phyloP scores from a whole-genome alignment of 2,888 invertebrate species.

The Steinernema scapterisci region DNA sequence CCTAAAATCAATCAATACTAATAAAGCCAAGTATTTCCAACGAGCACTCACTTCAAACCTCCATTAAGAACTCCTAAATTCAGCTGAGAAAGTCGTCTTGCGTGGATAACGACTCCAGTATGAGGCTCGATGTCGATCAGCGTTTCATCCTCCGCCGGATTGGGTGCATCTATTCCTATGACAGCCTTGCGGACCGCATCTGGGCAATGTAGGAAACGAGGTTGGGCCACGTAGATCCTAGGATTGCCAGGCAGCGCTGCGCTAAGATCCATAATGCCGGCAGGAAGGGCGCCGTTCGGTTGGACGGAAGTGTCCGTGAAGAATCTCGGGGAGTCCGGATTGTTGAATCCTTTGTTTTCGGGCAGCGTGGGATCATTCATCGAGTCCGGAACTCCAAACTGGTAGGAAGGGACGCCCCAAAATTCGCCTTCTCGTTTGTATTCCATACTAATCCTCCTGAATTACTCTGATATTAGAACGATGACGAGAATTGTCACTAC shows the following conservation, averaged over 20 bases:
- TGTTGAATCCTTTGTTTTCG: conserved; percentile 57
- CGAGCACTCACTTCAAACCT: conserved; percentile 46
- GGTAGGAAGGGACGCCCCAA: conserved; percentile 51
- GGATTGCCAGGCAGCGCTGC: conserved; percentile 59
- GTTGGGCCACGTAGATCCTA: conserved; percentile 60
- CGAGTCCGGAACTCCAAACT: conserved; percentile 50
- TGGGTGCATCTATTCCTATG: conserved; percentile 51
- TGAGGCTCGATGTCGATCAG: conserved; percentile 62
- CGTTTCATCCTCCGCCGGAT: conserved; percentile 50
- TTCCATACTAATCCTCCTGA: conserved; percentile 55
- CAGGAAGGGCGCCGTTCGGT: conserved; percentile 41
- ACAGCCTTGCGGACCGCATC: conserved; percentile 52
- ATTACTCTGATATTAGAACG: conserved; percentile 10
- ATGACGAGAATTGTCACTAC: conserved; percentile 36
- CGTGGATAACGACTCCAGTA: conserved; percentile 56
- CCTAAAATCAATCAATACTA: neutral
- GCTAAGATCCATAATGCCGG: conserved; percentile 63
- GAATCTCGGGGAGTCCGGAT: conserved; percentile 55
- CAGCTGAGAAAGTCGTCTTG: conserved; percentile 59
- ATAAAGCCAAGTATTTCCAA: too few species aligned
- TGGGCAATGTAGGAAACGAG: conserved; percentile 60
- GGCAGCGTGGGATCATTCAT: conserved; percentile 53
- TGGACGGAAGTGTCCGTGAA: conserved; percentile 60
- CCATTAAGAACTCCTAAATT: conserved; percentile 63
- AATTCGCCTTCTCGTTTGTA: conserved; percentile 42